Evolutionary conservation across 2,797 vertebrate species (phyloP).

Genomic region (Taenioides sp.): DNA sequence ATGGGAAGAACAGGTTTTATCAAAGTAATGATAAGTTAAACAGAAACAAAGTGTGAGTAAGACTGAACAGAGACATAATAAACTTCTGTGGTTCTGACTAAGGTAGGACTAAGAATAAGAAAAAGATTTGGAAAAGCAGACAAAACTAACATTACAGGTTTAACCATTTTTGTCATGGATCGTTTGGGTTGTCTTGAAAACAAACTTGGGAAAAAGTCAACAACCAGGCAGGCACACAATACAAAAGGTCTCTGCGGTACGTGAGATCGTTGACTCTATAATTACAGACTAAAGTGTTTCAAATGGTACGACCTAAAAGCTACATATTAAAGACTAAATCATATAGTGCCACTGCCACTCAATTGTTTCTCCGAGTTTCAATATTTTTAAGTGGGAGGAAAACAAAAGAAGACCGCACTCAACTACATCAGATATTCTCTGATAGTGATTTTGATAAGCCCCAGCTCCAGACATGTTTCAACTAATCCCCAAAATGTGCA

Average conservation of each 20-base stretch:
- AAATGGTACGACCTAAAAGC: background rate
- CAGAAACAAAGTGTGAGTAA: conserved; percentile 3
- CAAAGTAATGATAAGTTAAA: background rate
- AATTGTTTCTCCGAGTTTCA: no score
- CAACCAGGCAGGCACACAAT: no score
- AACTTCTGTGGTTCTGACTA: background rate
- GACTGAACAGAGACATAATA: background rate
- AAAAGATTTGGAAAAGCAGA: background rate
- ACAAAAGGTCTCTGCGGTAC: background rate
- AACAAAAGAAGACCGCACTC: background rate
- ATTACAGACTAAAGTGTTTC: background rate
- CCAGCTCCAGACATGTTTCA: no score
- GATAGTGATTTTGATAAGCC: no score
- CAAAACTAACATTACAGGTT: background rate
- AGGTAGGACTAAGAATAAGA: background rate
- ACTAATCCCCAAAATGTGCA: no score
- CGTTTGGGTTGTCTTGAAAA: background rate
- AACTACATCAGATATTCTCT: no score
- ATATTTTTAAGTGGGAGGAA: background rate
- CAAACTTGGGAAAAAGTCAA: background rate
- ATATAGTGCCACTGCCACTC: background rate
- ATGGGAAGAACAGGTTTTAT: background rate
- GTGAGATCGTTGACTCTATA: background rate
- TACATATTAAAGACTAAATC: background rate
- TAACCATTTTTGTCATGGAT: background rate